Evolutionary conservation across 2,797 vertebrate genomes (phyloP).

Genomic region (Periparus ater): DNA sequence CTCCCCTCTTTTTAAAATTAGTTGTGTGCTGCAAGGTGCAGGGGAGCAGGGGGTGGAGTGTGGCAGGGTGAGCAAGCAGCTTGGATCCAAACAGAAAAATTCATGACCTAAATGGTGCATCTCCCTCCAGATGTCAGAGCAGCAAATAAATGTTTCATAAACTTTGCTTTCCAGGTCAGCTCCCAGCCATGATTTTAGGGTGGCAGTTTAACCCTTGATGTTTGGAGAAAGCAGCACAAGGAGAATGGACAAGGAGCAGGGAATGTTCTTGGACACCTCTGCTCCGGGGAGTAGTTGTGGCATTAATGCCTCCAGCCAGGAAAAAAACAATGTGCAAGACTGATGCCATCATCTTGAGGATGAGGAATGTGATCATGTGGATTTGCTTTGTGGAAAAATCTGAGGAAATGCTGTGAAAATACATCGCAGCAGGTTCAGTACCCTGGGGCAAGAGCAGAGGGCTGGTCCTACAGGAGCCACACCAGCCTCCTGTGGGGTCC

Average conservation of each 20-base stretch:
- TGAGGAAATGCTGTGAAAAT: fast-evolving
- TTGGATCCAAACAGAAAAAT: slow-evolving; percentile 24
- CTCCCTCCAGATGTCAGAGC: slow-evolving; percentile 23
- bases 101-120: slow-evolving; percentile 33
- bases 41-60: background rate
- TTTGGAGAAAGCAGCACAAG: background rate
- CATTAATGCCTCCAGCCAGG: background rate
- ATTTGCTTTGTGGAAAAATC: background rate
- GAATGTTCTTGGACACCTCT: background rate
- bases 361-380: background rate
- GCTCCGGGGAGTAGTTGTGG: fast-evolving
- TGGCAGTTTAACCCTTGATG: slow-evolving; percentile 3
- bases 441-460: no score
- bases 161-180: slow-evolving; percentile 42
- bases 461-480: background rate
- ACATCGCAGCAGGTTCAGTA: fast-evolving
- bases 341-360: background rate
- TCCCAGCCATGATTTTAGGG: background rate
- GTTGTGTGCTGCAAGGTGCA: background rate
- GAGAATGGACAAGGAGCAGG: background rate
- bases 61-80: background rate
- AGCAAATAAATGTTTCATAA: slow-evolving; percentile 47
- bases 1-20: background rate
- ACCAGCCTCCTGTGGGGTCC: background rate
- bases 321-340: background rate